Base-by-base conservation (phyloP, 2,113 vertebrate species). In the Hippocampus comes region DNA sequence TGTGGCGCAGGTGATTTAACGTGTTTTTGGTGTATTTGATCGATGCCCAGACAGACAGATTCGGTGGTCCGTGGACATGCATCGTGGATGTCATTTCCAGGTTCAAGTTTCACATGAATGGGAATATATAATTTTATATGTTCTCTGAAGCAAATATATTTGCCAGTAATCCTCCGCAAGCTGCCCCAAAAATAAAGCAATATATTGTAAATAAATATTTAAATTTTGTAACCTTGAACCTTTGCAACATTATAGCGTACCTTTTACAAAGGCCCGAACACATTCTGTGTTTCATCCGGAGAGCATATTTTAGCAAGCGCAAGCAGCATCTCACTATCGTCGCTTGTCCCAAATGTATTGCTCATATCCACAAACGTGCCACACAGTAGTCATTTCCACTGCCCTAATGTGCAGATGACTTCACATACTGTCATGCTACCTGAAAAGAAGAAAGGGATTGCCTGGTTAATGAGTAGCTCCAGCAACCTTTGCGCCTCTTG, bases 401-500 rank as follows among this genome's bases (percentile, higher is more conserved):
- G 23, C 18, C 53, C 56, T 68, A 21, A 73, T 73, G 53, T 75
- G 23, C 41, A 55, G 74, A 60, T 69, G 21, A 70, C 76, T 77
- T 60, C 18, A 57, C 49, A 74, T 70, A 67, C 63, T 46, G 82
- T 70, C 43, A 59, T 68, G 78, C 88, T 89, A 88, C 73, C 81
- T 84, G 82, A 84, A 83, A 81, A 82, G 63, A 61, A 89, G 84
- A 77, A 87, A 85, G 51, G 74, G 76, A 77, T 75, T 55, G 23
- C 70, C 73, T 84, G 88, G 96, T 98, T 98, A 99, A 99, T 99
- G 79, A 97, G 91, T 98, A 98, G 95, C 89, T 91, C 68, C 65
- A 53, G 78, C 86, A 94, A 97, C 95, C 97, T 95, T 96, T 97
- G 94, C 74, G 93, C 94, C 86, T 81, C 83, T 88, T 89, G 59